Percentiles rank a stretch among this genome's conserved stretches.
These are phyloP conservation scores for Oasisia sp. DNA, from an alignment of 2,888 invertebrate species.

Conservation along the genomic window DNA sequence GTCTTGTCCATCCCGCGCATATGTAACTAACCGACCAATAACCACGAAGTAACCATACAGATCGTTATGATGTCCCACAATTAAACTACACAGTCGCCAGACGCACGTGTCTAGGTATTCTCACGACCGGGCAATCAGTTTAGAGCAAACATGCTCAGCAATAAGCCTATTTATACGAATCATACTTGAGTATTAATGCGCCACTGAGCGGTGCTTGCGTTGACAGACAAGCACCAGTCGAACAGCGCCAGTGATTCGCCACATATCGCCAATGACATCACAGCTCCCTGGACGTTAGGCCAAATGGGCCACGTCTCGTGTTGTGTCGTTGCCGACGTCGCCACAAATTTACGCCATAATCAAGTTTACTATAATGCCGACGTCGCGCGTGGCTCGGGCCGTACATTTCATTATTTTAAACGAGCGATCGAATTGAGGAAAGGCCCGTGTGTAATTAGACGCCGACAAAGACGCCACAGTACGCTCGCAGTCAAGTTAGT, in stretches of 20 bases:
- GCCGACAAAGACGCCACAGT: background rate
- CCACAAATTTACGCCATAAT: background rate
- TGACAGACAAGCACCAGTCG: background rate
- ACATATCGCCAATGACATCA: background rate
- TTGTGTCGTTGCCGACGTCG: background rate
- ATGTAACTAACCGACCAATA: too few relatives aligned
- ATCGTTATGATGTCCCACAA: too few relatives aligned
- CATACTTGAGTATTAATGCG: background rate
- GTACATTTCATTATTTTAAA: slow-evolving; percentile 13
- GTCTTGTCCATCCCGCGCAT: too few relatives aligned
- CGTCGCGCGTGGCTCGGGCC: background rate
- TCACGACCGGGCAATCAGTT: background rate
- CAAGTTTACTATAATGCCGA: background rate
- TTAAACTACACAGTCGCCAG: too few relatives aligned
- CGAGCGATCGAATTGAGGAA: slow-evolving; percentile 11
- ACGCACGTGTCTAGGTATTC: too few relatives aligned
- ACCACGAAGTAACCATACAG: too few relatives aligned
- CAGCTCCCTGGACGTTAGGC: background rate
- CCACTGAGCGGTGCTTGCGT: background rate
- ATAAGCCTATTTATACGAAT: background rate
- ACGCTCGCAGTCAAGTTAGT: background rate
- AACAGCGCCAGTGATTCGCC: background rate
- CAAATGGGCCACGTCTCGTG: background rate
- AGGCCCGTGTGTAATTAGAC: background rate
- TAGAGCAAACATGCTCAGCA: background rate